Evolutionary conservation across 2,113 vertebrate genomes (phyloP).

Genomic region (Eubucco bourcierii): DNA sequence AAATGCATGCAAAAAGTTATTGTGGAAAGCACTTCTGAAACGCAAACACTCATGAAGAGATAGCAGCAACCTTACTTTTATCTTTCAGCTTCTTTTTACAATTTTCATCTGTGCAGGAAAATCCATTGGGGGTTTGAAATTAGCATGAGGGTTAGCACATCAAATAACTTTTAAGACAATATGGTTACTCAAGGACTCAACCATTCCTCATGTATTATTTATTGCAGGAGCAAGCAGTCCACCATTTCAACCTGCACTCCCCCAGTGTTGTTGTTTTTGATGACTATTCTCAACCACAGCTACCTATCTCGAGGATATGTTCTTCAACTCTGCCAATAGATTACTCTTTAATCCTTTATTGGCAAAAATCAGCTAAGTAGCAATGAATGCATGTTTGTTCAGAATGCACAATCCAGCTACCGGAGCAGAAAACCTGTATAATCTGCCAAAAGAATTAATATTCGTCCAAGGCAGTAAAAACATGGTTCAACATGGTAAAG

Average conservation of each 20-base stretch:
- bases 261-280: fast-evolving
- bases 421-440: not conserved
- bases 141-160: conserved; percentile 51
- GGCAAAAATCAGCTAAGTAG: not conserved
- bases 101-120: conserved; percentile 92
- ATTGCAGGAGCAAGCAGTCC: not conserved
- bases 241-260: not conserved
- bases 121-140: conserved; percentile 71
- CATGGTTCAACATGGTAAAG: not conserved
- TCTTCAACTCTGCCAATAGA: not conserved
- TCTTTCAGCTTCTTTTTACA: conserved; percentile 98
- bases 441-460: not conserved
- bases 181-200: not conserved
- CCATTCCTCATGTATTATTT: not conserved
- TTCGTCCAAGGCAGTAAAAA: not conserved
- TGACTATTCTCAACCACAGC: not conserved
- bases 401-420: not conserved
- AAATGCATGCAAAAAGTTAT: conserved; percentile 83
- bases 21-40: conserved; percentile 56
- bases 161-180: conserved; percentile 6
- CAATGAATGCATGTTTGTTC: not conserved
- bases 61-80: conserved; percentile 91
- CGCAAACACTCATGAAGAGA: conserved; percentile 56
- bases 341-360: not conserved
- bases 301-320: not conserved